A percentile compares a stretch with the other conserved stretches of the same genome.
phyloP scores from a whole-genome alignment of 1,140 invertebrate species.

The Adelges cooleyi region DNA sequence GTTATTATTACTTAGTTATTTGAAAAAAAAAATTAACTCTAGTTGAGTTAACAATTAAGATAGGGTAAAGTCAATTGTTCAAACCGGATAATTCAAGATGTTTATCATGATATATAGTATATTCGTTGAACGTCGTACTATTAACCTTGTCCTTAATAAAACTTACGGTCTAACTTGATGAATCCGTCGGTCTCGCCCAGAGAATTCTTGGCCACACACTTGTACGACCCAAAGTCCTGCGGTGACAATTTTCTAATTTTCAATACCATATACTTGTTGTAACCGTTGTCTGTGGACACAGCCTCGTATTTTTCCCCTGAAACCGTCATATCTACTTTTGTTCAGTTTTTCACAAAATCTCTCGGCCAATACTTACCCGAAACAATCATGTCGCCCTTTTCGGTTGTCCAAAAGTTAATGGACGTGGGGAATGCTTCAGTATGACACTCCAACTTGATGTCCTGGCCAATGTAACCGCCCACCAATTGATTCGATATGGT shows the following conservation, averaged over 20 bases:
- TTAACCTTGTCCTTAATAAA: no score
- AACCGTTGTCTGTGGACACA: constrained; percentile 61
- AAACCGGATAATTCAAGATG: no score
- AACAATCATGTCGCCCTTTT: constrained; percentile 74
- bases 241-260: constrained; percentile 67
- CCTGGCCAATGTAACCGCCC: constrained; percentile 68
- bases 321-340: constrained; percentile 36
- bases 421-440: constrained; percentile 79
- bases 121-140: no score
- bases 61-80: no score
- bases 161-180: constrained; percentile 81
- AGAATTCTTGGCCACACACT: constrained; percentile 88
- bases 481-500: constrained; percentile 76
- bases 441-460: constrained; percentile 69
- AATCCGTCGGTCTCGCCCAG: constrained; percentile 83
- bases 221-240: constrained; percentile 75
- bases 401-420: constrained; percentile 80
- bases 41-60: no score
- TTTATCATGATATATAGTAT: no score
- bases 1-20: no score
- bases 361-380: constrained; percentile 51
- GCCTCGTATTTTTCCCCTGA: constrained; percentile 78
- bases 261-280: constrained; percentile 78
- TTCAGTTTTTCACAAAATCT: constrained; percentile 18
- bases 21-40: no score